phyloP scores from a whole-genome alignment of 2,113 vertebrate genomes.

The Ia io region DNA sequence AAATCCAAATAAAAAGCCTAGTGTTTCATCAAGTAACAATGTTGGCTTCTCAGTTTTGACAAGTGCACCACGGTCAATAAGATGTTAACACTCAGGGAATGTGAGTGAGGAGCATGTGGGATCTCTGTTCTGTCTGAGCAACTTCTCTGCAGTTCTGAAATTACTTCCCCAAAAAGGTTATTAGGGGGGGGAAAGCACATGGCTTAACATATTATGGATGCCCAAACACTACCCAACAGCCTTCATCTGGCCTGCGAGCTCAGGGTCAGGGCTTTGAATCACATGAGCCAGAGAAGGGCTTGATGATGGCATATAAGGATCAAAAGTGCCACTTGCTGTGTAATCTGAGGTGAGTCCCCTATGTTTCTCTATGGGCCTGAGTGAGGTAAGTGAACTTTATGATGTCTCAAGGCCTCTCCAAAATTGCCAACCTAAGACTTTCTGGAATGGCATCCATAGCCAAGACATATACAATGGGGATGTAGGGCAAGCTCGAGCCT shows the following conservation, averaged over 20 bases:
- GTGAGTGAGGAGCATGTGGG: background rate
- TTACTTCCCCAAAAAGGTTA: background rate
- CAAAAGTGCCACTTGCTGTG: background rate
- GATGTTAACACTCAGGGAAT: background rate
- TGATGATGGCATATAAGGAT: too few relatives aligned
- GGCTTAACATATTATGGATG: background rate
- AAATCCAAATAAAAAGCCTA: background rate
- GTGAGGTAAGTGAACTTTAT: background rate
- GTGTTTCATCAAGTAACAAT: background rate
- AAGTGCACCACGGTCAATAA: background rate
- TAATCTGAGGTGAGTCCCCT: background rate
- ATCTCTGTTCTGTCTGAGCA: background rate
- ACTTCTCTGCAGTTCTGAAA: conserved; percentile 4
- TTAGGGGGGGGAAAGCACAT: background rate
- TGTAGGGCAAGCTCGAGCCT: background rate
- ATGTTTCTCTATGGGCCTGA: background rate
- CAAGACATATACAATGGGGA: background rate
- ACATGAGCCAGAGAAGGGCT: background rate
- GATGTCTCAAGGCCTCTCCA: background rate
- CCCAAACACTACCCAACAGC: background rate
- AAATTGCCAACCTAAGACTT: background rate
- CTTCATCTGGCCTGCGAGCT: background rate
- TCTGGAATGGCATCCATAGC: background rate
- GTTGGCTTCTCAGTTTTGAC: background rate
- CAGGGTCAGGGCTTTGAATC: background rate